Evolutionary conservation across 2,113 vertebrate species (phyloP), one percentile per base, ranked within the genome.

Genomic region (Ptychochromis oligacanthus): DNA sequence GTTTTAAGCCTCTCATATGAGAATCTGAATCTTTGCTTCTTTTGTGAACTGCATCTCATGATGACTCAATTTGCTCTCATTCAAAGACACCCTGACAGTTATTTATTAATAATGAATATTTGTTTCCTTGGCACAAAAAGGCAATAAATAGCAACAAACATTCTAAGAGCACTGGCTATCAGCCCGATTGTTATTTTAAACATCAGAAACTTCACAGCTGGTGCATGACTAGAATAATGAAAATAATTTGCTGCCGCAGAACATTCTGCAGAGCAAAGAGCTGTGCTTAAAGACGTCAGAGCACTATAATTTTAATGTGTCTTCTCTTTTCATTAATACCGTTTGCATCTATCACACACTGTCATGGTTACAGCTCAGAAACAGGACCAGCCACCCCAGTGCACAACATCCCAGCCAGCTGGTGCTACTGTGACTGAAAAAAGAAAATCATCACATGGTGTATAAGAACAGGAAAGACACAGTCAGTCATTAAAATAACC

Each of bases 91-190:
- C n/a, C 4, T 52, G 65, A 72, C 24, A 52, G 65, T 31, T 72
- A 72, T 52, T 72, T 46, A 31, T 72, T 72, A 72, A 72, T 72
- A 72, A 72, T 72, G 24, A 72, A 52, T 52, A 31, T 52, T 52
- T n/a, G 24, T n/a, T 43, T 52, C 65, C 4, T 18, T 0, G 1
- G 17, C 65, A 72, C 52, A 31, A 72, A 57, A 72, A 52, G 43
- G 28, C 43, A 72, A 52, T 31, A 72, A 72, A 31, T 31, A 72
- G 12, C 46, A 46, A 52, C 65, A 52, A 72, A n/a, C 24, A 52
- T 7, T 72, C 43, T 49, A 18, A 31, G 65, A 72, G 43, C 26
- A 31, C 65, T 70, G 65, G 65, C 43, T 52, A 72, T 31, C 26
- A 52, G 26, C 65, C 10, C 20, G 43, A 72, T 31, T 72, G 24